Percentiles rank a stretch among this genome's conserved stretches.
These are phyloP conservation scores for Montipora efflorescens DNA, from an alignment of 64 coral and sea anemone species.

Conservation along the genomic window DNA sequence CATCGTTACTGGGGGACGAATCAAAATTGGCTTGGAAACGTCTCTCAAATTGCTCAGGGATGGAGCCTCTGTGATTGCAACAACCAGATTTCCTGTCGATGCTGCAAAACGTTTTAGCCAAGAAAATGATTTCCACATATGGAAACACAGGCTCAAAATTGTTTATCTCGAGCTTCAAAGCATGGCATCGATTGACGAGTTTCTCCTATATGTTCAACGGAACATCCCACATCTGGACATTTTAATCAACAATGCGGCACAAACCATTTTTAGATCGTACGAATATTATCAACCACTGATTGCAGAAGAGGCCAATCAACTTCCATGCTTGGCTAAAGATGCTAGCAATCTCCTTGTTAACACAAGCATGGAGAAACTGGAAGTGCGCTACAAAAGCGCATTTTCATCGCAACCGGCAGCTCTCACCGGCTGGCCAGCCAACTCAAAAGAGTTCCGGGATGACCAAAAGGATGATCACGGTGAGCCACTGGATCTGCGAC, in stretches of 20 bases:
- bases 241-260: constrained; percentile 43
- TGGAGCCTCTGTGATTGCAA: constrained; percentile 7
- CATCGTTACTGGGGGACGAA: constrained; percentile 26
- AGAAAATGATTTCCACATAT: constrained; percentile 7
- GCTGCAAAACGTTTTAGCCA: not conserved
- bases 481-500: constrained; percentile 15
- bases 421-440: not conserved
- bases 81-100: constrained; percentile 27
- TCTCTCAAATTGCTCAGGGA: constrained; percentile 15
- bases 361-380: not conserved
- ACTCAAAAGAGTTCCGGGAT: not conserved
- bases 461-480: constrained; percentile 34
- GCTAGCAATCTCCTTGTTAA: not conserved
- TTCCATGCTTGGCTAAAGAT: constrained; percentile 8
- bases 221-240: constrained; percentile 41
- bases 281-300: constrained; percentile 25
- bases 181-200: constrained; percentile 1
- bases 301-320: not conserved
- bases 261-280: constrained; percentile 18
- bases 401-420: not conserved
- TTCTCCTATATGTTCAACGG: not conserved
- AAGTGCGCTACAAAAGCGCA: not conserved
- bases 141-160: constrained; percentile 45
- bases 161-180: constrained; percentile 5
- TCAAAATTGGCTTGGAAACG: constrained; percentile 45